A percentile compares a stretch with the other conserved stretches of the same genome.
Conservation (phyloP, 1,140 invertebrate genomes). For the Bombus soroeensis region DNA sequence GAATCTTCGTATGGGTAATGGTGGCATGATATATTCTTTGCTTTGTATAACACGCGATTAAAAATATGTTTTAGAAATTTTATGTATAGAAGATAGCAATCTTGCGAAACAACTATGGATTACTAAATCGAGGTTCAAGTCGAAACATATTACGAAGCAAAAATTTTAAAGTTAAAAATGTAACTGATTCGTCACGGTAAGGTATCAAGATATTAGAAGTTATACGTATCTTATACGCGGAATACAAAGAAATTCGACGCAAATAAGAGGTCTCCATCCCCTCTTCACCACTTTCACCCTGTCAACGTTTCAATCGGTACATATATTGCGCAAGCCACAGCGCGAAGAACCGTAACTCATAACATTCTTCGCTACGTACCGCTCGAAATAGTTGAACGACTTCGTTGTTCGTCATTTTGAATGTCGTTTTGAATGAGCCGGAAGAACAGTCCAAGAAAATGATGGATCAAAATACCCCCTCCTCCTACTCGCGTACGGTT, state of each 20-base stretch:
- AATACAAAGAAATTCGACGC: slow-evolving; percentile 8
- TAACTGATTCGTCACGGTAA: not conserved
- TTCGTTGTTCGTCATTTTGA: not conserved
- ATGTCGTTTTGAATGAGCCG: too few species aligned
- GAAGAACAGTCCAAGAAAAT: not conserved
- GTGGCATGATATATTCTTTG: too few species aligned
- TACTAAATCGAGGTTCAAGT: not conserved
- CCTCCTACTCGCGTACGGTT: too few species aligned
- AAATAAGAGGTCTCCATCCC: not conserved
- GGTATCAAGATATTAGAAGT: not conserved
- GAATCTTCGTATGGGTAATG: too few species aligned
- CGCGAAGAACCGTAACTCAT: slow-evolving; percentile 21
- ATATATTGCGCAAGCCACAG: slow-evolving; percentile 10
- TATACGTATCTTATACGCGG: too few species aligned
- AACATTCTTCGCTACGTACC: not conserved
- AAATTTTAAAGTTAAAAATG: not conserved
- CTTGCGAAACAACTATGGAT: not conserved
- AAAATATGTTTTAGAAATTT: too few species aligned
- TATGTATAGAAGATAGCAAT: not conserved
- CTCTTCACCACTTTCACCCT: slow-evolving; percentile 32
- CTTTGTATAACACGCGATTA: too few species aligned
- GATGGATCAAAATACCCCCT: too few species aligned
- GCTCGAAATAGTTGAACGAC: slow-evolving; percentile 18
- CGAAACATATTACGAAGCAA: not conserved
- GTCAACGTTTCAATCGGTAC: slow-evolving; percentile 2